These are phyloP conservation scores for Ophiothrix spiculata DNA, from an alignment of 35 echinoderm and acorn worm species.

Conservation along the genomic window DNA sequence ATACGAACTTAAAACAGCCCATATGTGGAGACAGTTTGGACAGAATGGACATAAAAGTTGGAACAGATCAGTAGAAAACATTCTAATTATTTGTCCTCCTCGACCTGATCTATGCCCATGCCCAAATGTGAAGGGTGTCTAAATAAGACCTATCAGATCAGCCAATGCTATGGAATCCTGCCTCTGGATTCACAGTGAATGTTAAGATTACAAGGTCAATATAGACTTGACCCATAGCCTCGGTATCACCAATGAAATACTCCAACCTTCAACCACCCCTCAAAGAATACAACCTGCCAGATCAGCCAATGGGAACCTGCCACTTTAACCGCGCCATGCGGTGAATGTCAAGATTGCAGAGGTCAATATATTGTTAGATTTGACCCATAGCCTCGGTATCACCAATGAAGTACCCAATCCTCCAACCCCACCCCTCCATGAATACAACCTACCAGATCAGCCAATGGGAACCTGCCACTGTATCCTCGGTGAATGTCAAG, in stretches of 20 bases:
- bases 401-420: conserved; percentile 17
- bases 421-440: background rate
- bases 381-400: conserved; percentile 83
- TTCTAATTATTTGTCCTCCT: too few species aligned
- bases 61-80: too few species aligned
- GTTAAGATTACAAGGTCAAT: conserved; percentile 81
- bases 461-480: conserved; percentile 63
- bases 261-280: too few species aligned
- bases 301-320: conserved; percentile 75
- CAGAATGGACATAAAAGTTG: too few species aligned
- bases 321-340: conserved; percentile 64
- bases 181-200: conserved; percentile 63
- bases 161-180: conserved; percentile 67
- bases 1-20: too few species aligned
- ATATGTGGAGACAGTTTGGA: too few species aligned
- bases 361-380: conserved; percentile 81
- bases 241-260: conserved; percentile 82
- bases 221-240: conserved; percentile 81
- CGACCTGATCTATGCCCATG: too few species aligned
- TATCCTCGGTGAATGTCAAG: conserved; percentile 70
- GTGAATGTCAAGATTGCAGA: conserved; percentile 70
- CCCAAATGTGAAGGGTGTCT: too few species aligned
- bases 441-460: conserved; percentile 91
- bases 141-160: conserved; percentile 87
- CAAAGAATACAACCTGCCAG: too few species aligned